Evolutionary conservation across 2,113 vertebrate genomes (phyloP).

Genomic region (Pipa parva): DNA sequence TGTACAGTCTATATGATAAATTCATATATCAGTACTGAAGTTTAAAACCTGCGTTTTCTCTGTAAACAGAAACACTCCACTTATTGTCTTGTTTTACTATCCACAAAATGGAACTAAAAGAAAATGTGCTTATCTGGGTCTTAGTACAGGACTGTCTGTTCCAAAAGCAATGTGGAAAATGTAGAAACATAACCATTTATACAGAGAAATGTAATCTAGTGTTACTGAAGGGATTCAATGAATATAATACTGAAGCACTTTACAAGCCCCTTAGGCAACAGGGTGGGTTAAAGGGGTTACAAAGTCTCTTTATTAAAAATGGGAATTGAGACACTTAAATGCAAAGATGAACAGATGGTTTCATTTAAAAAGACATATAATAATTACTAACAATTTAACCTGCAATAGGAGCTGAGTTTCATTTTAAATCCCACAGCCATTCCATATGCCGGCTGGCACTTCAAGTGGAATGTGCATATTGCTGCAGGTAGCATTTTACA

Average conservation of each 20-base stretch:
- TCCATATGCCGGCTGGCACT: constrained; percentile 22
- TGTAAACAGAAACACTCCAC: not conserved
- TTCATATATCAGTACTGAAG: too few species aligned
- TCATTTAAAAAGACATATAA: constrained; percentile 26
- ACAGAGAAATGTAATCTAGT: constrained; percentile 1
- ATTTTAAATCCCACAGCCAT: constrained; percentile 24
- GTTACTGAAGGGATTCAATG: not conserved
- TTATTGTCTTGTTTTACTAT: not conserved
- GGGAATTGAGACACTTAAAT: constrained; percentile 30
- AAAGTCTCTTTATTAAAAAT: constrained; percentile 29
- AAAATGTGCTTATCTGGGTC: constrained; percentile 1
- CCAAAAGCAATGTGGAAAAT: not conserved
- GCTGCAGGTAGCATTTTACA: constrained; percentile 11
- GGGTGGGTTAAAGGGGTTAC: constrained; percentile 23
- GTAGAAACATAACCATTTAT: not conserved
- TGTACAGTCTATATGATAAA: too few species aligned
- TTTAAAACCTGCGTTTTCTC: not conserved
- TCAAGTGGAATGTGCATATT: not conserved
- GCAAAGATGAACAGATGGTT: constrained; percentile 30
- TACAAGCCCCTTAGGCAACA: constrained; percentile 15
- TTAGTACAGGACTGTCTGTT: not conserved
- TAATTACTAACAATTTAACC: constrained; percentile 39
- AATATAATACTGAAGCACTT: not conserved
- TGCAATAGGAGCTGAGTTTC: constrained; percentile 7
- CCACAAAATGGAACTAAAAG: not conserved